A percentile compares a stretch with the other conserved stretches of the same genome.
phyloP scores from a whole-genome alignment of 2,797 vertebrate genomes.

The Syngnathus rostellatus region DNA sequence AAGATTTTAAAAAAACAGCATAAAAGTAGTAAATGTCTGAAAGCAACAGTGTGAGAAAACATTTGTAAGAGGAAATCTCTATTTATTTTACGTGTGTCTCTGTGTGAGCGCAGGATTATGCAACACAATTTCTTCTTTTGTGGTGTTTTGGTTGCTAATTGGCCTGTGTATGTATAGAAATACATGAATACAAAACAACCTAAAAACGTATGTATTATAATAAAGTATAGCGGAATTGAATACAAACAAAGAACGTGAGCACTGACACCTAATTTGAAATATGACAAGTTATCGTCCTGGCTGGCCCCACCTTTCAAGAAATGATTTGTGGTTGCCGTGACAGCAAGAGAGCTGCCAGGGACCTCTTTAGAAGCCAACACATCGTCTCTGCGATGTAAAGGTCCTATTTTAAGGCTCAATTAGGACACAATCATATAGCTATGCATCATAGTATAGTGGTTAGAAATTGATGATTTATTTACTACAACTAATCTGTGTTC shows the following conservation, averaged over 20 bases:
- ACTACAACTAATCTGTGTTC: no score
- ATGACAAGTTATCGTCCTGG: neutral
- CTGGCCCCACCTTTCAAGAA: neutral
- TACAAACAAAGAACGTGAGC: neutral
- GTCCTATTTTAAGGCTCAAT: neutral
- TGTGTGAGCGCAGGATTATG: neutral
- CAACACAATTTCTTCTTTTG: neutral
- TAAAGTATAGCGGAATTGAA: neutral
- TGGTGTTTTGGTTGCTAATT: no score
- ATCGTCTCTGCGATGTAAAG: neutral
- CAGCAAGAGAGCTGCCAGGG: neutral
- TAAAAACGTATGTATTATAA: no score
- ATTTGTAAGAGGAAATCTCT: neutral
- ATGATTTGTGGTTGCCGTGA: neutral
- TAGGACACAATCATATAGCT: neutral
- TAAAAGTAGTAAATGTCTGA: neutral
- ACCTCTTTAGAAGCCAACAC: neutral
- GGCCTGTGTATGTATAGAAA: neutral
- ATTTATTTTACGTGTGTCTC: neutral
- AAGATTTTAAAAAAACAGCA: conserved; percentile 3
- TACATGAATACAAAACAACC: neutral
- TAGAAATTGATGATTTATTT: no score
- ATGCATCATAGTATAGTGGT: neutral
- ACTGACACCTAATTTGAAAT: neutral
- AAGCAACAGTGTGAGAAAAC: neutral